Conservation (phyloP, 1,140 invertebrate species). For the Drosophila seguyi region DNA sequence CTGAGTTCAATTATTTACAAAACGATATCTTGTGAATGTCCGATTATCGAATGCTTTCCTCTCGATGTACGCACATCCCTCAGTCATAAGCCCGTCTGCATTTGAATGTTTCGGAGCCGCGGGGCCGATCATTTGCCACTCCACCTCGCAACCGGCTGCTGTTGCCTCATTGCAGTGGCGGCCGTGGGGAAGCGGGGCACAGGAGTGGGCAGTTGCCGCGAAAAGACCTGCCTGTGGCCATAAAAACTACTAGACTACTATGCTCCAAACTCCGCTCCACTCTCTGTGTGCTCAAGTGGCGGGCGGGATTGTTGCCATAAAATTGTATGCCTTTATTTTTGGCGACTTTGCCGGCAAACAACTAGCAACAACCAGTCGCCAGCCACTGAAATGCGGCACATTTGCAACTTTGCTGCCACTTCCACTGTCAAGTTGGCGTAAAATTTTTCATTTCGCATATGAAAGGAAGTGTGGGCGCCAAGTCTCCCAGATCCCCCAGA, state of each 20-base stretch:
- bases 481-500: conserved; percentile 39
- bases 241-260: conserved; percentile 62
- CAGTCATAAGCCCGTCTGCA: conserved; percentile 61
- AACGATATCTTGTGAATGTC: not conserved
- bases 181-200: not conserved
- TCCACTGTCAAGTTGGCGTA: conserved; percentile 81
- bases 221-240: conserved; percentile 66
- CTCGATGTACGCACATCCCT: not conserved
- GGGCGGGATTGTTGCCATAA: conserved; percentile 42
- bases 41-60: not conserved
- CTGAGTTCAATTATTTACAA: no score
- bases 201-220: conserved; percentile 34
- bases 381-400: conserved; percentile 57
- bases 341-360: conserved; percentile 46
- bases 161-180: conserved; percentile 13
- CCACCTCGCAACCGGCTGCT: conserved; percentile 7
- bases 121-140: conserved; percentile 44
- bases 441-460: conserved; percentile 83
- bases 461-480: conserved; percentile 82
- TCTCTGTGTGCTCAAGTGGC: conserved; percentile 59
- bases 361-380: conserved; percentile 24
- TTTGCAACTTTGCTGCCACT: conserved; percentile 80
- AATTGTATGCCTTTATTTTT: conserved; percentile 79
- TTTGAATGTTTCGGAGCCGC: conserved; percentile 14
- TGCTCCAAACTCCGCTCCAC: conserved; percentile 4